Conservation (phyloP, 2,113 vertebrate species). For the Archilochus colubris region DNA sequence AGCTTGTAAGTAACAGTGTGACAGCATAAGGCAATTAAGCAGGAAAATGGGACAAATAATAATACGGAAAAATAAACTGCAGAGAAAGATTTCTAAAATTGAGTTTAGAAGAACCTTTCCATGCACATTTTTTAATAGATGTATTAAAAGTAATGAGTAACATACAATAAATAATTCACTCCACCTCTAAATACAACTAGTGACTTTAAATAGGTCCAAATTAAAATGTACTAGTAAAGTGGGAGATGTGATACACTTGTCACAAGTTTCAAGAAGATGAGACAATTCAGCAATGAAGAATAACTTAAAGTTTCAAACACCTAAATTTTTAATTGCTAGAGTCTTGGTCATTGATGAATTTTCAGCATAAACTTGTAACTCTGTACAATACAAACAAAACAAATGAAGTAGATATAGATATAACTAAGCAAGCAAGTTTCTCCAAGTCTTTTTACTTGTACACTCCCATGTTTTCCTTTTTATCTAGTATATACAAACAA, state of each 20-base stretch:
- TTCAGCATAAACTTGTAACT: not conserved
- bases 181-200: not conserved
- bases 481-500: slow-evolving; percentile 45
- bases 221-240: not conserved
- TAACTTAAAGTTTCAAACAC: not conserved
- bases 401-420: not conserved
- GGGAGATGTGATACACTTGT: not conserved
- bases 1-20: not conserved
- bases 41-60: not conserved
- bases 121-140: not conserved
- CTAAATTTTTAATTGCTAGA: not conserved
- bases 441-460: not conserved
- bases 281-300: not conserved
- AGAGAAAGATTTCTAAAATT: not conserved
- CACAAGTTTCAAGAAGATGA: not conserved
- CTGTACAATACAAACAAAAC: not conserved
- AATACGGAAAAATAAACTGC: not conserved
- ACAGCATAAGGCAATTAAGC: not conserved
- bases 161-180: not conserved
- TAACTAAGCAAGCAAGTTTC: not conserved
- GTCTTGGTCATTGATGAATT: not conserved
- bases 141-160: not conserved
- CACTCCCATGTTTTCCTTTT: not conserved
- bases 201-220: not conserved
- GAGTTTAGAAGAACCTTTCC: not conserved